Evolutionary conservation across 2,888 invertebrate genomes (phyloP), one percentile per base, ranked within the genome.

Genomic region (Minunthozetes semirufus): DNA sequence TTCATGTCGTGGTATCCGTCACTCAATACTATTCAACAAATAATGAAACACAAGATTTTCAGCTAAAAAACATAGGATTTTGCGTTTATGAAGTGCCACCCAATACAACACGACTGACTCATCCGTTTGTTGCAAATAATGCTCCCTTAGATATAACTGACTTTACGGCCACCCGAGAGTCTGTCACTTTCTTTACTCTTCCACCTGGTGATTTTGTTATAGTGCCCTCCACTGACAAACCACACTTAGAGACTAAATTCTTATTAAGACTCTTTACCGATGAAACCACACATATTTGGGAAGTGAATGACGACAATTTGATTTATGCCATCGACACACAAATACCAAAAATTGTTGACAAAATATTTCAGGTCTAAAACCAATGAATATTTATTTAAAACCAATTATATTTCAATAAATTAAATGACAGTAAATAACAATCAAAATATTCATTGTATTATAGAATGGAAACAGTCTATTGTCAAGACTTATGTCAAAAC

Each of bases 231-330:
- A 88, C 89, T 75, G 87, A 88, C 78, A 85, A 87, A 76, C 86
- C 89, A 75, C 87, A 88, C 84, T 85, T 87, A 77, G 89, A 89
- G 81, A 88, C 88, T 76, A 88, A 88, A 83, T 90, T 90, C 83
- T 85, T 90, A 77, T 84, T 90, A 78, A 85, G 89, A 79, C 87
- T 90, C 78, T 85, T 89, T 79, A 89, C 89, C 17, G 89, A 90
- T 83, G 88, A 88, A 81, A 88, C 88, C 82, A 87, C 88, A 79
- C 88, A 88, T 82, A 88, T 90, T 79, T 90, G 89, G 89, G 89
- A 90, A 84, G 89, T 89, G 75, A 90, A 90, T 82, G 89, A 90
- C 81, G 90, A 90, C 82, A 90, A 90, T 82, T 86, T 88, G 85
- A 85, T 90, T 68, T 86, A 89, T 77, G 85, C 88, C 77, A 56